A percentile compares a stretch with the other conserved stretches of the same genome.
These are phyloP conservation scores for Rissa tridactyla DNA, from an alignment of 2,113 vertebrate species.

Conservation along the genomic window DNA sequence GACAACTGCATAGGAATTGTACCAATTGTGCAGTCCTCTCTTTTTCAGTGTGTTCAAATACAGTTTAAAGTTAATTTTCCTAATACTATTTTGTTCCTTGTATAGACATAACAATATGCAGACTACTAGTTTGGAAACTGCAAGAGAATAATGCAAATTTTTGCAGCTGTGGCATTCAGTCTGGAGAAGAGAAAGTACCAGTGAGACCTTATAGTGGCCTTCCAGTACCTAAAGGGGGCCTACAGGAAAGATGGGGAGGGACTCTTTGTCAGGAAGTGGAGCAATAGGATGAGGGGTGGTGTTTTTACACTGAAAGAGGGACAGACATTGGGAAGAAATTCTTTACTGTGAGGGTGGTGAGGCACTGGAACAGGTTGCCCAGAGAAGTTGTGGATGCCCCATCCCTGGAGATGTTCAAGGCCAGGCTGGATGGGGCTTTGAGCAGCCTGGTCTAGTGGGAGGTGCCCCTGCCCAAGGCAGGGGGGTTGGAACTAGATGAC, in stretches of 20 bases:
- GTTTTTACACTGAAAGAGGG: neutral
- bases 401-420: neutral
- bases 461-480: neutral
- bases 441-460: neutral
- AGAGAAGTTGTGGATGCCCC: neutral
- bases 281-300: neutral
- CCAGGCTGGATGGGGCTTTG: neutral
- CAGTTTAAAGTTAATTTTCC: neutral
- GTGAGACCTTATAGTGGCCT: neutral
- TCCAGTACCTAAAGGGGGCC: neutral
- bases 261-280: neutral
- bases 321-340: neutral
- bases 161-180: neutral
- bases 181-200: neutral
- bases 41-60: neutral
- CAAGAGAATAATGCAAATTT: neutral
- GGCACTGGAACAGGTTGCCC: neutral
- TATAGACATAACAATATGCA: neutral
- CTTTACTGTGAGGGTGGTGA: neutral
- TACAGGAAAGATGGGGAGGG: neutral
- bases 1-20: neutral
- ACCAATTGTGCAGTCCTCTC: neutral
- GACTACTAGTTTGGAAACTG: neutral
- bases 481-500: neutral
- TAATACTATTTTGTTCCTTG: neutral